These are phyloP conservation scores for Butorides virescens DNA, from an alignment of 2,113 vertebrate genomes.

Conservation along the genomic window DNA sequence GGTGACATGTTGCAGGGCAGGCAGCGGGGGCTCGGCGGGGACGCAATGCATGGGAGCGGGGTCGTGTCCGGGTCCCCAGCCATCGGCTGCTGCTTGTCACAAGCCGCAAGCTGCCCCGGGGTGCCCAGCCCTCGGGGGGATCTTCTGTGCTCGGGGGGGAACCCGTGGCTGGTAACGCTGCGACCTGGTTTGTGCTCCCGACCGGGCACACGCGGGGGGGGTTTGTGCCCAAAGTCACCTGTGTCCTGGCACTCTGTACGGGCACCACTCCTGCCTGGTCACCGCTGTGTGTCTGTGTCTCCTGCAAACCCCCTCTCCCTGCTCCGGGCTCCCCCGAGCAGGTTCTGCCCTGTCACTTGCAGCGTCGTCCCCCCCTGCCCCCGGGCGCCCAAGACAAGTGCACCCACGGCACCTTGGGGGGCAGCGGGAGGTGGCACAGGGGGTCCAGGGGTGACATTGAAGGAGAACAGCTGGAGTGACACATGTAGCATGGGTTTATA, in stretches of 20 bases:
- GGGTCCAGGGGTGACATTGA: not conserved
- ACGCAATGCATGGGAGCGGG: not conserved
- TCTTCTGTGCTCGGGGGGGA: not conserved
- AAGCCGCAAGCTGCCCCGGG: not conserved
- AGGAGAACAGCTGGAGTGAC: not conserved
- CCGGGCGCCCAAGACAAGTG: accelerated
- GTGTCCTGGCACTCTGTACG: not conserved
- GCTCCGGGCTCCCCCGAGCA: not conserved
- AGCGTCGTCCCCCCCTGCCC: accelerated
- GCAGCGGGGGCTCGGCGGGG: not conserved
- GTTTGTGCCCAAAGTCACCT: not conserved
- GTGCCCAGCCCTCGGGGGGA: not conserved
- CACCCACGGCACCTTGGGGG: accelerated
- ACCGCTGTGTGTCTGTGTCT: accelerated
- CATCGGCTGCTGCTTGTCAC: not conserved
- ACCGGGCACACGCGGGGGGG: accelerated
- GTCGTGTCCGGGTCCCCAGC: not conserved
- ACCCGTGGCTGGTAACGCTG: not conserved
- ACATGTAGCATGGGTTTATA: not conserved
- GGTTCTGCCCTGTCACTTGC: not conserved
- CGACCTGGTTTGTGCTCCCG: not conserved
- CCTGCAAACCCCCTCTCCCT: not conserved
- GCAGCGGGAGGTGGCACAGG: accelerated
- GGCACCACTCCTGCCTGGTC: not conserved
- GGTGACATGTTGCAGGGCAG: not conserved